Percentiles rank a stretch among this genome's conserved stretches.
These are phyloP conservation scores for Aythya baeri DNA, from an alignment of 2,113 vertebrate species.

Conservation along the genomic window DNA sequence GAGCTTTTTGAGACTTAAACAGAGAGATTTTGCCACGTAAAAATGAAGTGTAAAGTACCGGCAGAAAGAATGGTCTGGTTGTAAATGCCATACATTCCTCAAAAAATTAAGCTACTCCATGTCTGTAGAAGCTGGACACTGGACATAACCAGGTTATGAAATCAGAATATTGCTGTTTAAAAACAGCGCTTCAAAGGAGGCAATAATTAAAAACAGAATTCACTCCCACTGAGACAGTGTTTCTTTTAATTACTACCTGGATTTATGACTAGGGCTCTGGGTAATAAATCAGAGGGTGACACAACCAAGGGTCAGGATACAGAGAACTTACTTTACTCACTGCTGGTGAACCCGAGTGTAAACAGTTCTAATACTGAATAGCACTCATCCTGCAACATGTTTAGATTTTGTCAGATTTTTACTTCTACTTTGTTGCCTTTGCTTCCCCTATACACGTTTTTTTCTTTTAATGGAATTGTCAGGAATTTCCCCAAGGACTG, in stretches of 20 bases:
- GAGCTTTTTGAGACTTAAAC: background rate
- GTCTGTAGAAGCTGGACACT: background rate
- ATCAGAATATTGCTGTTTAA: constrained; percentile 23
- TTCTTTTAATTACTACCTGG: constrained; percentile 53
- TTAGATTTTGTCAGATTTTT: background rate
- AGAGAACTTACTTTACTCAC: constrained; percentile 3
- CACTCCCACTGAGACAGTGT: constrained; percentile 37
- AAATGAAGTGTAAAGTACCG: background rate
- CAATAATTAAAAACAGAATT: constrained; percentile 52
- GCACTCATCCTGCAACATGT: background rate
- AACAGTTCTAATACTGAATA: background rate
- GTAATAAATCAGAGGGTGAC: constrained; percentile 36
- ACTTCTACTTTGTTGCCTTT: background rate
- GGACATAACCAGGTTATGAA: background rate
- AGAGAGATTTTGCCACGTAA: background rate
- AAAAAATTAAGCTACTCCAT: background rate
- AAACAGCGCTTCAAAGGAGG: constrained; percentile 25
- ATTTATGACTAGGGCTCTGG: constrained; percentile 23
- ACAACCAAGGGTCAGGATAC: background rate
- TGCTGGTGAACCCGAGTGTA: background rate
- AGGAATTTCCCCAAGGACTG: background rate
- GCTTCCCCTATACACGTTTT: background rate
- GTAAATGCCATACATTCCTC: background rate
- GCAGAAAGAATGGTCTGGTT: background rate
- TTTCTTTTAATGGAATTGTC: background rate